phyloP scores from a whole-genome alignment of 2,797 vertebrate species.

The Spinibarbus caldwelli region DNA sequence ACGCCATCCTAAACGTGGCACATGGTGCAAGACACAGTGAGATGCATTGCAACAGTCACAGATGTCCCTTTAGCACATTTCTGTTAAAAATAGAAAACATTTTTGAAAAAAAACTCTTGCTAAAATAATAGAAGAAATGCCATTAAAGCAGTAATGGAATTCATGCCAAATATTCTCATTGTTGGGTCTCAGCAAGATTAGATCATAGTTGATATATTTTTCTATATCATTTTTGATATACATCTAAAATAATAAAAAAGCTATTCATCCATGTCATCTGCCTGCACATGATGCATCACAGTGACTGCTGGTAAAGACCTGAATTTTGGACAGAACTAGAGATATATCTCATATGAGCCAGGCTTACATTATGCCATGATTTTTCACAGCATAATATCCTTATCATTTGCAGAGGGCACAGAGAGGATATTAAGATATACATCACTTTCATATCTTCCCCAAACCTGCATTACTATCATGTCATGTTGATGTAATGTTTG shows the following conservation, averaged over 20 bases:
- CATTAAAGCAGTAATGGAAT: neutral
- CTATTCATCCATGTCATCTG: constrained; percentile 46
- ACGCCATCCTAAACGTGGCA: neutral
- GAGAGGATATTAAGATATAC: constrained; percentile 54
- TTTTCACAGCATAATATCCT: constrained; percentile 53
- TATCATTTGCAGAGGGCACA: constrained; percentile 44
- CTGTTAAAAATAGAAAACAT: too few relatives aligned
- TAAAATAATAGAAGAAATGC: neutral
- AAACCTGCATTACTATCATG: constrained; percentile 42
- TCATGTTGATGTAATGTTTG: constrained; percentile 49
- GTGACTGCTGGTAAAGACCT: constrained; percentile 18
- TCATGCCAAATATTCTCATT: neutral
- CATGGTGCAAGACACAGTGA: neutral
- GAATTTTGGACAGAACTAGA: constrained; percentile 33
- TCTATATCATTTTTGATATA: constrained; percentile 15
- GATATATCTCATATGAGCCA: constrained; percentile 20
- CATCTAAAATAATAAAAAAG: constrained; percentile 42
- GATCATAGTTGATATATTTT: constrained; percentile 24
- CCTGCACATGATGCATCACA: constrained; percentile 20
- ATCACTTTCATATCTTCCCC: constrained; percentile 48
- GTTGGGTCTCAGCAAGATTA: neutral
- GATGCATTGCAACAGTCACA: neutral
- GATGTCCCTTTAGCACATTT: neutral
- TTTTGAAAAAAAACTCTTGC: neutral
- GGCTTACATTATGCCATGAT: constrained; percentile 33